These are phyloP conservation scores for Tauraco hartlaubi DNA, from an alignment of 2,797 vertebrate genomes.

Conservation along the genomic window DNA sequence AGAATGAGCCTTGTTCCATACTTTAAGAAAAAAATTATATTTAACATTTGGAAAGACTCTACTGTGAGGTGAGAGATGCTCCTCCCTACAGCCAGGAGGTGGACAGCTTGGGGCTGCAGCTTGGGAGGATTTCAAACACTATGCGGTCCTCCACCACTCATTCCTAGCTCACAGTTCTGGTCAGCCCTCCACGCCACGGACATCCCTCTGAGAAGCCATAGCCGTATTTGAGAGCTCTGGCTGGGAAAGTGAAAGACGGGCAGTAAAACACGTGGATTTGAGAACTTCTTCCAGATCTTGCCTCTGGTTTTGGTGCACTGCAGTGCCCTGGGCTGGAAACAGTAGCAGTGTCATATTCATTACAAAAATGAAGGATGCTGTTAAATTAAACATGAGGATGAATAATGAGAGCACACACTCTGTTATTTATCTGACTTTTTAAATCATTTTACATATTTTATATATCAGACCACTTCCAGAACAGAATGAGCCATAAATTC, in stretches of 20 bases:
- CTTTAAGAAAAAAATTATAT: background rate
- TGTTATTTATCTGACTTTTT: constrained; percentile 58
- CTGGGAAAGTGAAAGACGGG: background rate
- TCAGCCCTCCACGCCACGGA: background rate
- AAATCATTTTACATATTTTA: constrained; percentile 52
- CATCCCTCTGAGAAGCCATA: background rate
- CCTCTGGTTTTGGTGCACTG: background rate
- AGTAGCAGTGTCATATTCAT: background rate
- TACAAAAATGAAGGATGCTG: constrained; percentile 30
- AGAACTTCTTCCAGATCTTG: background rate
- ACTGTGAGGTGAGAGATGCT: background rate
- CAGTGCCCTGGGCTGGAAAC: background rate
- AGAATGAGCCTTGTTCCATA: background rate
- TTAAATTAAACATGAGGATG: constrained; percentile 50
- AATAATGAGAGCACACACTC: constrained; percentile 4
- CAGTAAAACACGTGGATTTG: background rate
- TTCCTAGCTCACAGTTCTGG: background rate
- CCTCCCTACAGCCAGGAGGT: background rate
- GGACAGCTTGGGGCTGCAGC: background rate
- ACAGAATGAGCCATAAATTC: constrained; percentile 2
- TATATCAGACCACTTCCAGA: constrained; percentile 16
- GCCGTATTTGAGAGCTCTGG: background rate
- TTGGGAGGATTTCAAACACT: background rate
- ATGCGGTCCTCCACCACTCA: background rate
- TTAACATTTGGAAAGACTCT: background rate